phyloP scores from a whole-genome alignment of 2,113 vertebrate species.

The Maccullochella peelii region DNA sequence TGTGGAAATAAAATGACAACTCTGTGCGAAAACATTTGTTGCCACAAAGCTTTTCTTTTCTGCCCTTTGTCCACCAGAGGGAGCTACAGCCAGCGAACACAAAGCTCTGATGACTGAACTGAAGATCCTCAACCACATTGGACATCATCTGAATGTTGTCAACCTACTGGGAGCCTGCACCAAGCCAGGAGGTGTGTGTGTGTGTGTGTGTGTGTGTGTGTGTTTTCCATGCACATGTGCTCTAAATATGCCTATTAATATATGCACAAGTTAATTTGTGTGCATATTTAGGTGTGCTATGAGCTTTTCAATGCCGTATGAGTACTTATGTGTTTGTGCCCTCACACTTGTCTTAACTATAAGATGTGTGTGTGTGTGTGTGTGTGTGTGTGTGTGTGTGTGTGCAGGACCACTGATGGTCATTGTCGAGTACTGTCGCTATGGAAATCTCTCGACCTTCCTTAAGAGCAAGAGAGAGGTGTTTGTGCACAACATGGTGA shows the following conservation, averaged over 20 bases:
- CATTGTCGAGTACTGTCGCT: constrained; percentile 95
- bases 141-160: constrained; percentile 95
- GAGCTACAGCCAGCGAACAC: constrained; percentile 92
- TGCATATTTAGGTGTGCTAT: not conserved
- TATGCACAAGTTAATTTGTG: not conserved
- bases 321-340: not conserved
- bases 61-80: constrained; percentile 87
- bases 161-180: constrained; percentile 96
- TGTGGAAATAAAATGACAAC: not conserved
- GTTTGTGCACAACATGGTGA: constrained; percentile 89
- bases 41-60: not conserved
- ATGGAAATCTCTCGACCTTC: constrained; percentile 94
- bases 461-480: constrained; percentile 92
- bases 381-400: constrained; percentile 44
- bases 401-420: constrained; percentile 93
- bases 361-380: constrained; percentile 47
- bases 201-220: not conserved
- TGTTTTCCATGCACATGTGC: not conserved
- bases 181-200: constrained; percentile 88
- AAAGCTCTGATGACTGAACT: constrained; percentile 97
- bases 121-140: constrained; percentile 95
- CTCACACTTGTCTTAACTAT: not conserved
- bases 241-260: not conserved
- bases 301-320: not conserved
- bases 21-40: not conserved